A percentile compares a stretch with the other conserved stretches of the same genome.
phyloP scores from a whole-genome alignment of 2,888 invertebrate species.

The Lasioglossum leucozonium region DNA sequence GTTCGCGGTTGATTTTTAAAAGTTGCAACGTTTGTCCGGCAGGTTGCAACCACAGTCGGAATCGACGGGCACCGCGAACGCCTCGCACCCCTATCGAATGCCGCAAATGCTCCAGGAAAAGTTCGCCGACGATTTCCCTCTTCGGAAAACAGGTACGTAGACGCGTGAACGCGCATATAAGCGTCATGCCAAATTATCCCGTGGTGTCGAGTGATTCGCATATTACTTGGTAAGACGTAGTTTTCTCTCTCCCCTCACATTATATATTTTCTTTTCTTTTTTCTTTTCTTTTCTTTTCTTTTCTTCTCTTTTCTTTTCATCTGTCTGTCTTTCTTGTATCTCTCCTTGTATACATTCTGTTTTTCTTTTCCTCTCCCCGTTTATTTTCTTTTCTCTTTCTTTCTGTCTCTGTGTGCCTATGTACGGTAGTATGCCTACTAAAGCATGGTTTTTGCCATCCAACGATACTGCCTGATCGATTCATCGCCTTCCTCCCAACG shows the following conservation, averaged over 20 bases:
- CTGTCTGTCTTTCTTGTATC: not conserved
- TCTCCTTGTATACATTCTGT: not conserved
- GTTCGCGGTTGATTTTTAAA: not conserved
- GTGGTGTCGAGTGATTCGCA: slow-evolving; percentile 55
- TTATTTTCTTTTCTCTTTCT: slow-evolving; percentile 29
- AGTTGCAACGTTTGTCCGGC: slow-evolving; percentile 37
- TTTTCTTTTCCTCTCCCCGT: not conserved
- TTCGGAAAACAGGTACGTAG: slow-evolving; percentile 95
- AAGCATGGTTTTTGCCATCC: slow-evolving; percentile 76
- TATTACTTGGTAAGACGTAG: slow-evolving; percentile 62
- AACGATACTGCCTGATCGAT: slow-evolving; percentile 50
- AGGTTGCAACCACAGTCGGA: slow-evolving; percentile 83
- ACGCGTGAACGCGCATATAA: not conserved
- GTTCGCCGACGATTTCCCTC: slow-evolving; percentile 93
- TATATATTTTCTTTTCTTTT: not conserved
- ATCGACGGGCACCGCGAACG: slow-evolving; percentile 83
- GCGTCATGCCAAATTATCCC: slow-evolving; percentile 23
- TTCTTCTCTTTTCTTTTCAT: not conserved
- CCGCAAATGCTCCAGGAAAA: slow-evolving; percentile 87
- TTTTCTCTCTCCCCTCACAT: slow-evolving; percentile 27
- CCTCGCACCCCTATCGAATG: slow-evolving; percentile 90
- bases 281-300: not conserved
- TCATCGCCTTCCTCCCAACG: not conserved
- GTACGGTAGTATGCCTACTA: slow-evolving; percentile 79
- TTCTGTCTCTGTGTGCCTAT: slow-evolving; percentile 69